Percentiles rank a stretch among this genome's conserved stretches.
These are phyloP conservation scores for Acropora tenuis DNA, from an alignment of 64 coral and sea anemone genomes.

Conservation along the genomic window DNA sequence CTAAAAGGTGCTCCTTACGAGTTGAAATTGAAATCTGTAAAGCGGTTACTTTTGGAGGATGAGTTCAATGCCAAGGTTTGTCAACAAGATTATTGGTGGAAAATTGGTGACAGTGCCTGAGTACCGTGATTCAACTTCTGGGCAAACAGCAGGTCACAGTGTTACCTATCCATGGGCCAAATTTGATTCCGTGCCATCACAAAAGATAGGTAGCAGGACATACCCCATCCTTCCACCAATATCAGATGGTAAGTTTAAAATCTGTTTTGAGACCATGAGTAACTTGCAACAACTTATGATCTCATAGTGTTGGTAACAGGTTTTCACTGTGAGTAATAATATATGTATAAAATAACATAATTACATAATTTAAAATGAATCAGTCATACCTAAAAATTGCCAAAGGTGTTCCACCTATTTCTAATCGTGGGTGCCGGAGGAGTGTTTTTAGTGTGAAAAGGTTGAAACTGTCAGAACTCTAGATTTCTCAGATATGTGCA, in stretches of 20 bases:
- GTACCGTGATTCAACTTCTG: background rate
- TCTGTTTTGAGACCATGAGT: background rate
- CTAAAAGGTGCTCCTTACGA: too few species aligned
- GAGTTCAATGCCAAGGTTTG: constrained; percentile 61
- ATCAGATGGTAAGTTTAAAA: constrained; percentile 36
- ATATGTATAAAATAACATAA: too few species aligned
- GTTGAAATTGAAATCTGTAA: too few species aligned
- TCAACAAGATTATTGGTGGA: constrained; percentile 78
- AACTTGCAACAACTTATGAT: background rate
- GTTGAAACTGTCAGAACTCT: too few species aligned
- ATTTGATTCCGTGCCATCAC: constrained; percentile 1
- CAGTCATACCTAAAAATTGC: too few species aligned
- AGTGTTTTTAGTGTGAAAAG: too few species aligned
- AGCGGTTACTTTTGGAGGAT: background rate
- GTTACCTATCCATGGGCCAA: constrained; percentile 21
- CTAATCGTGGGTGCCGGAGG: too few species aligned
- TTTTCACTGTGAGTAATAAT: too few species aligned
- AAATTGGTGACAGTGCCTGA: constrained; percentile 67
- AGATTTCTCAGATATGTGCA: too few species aligned
- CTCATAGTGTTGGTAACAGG: too few species aligned
- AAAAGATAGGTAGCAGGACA: constrained; percentile 25
- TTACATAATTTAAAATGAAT: too few species aligned
- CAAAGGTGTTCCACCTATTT: too few species aligned
- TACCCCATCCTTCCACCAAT: constrained; percentile 79
- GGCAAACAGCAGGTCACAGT: background rate